Percentiles rank a stretch among this genome's conserved stretches.
phyloP scores from a whole-genome alignment of 2,888 invertebrate genomes.

The Cataglyphis cursor region DNA sequence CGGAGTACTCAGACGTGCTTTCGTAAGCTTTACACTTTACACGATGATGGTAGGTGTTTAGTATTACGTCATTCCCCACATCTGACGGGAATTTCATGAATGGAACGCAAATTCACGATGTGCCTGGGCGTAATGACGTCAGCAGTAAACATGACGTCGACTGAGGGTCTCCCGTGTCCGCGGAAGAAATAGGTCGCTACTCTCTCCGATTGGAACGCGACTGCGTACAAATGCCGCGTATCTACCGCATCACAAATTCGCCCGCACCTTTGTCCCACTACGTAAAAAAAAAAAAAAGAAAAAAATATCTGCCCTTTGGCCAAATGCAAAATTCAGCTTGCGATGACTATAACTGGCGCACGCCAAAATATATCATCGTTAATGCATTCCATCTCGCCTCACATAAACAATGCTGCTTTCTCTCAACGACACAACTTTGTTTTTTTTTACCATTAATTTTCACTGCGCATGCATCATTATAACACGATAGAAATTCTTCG shows the following conservation, averaged over 20 bases:
- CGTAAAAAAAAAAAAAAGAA: background rate
- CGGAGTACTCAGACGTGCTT: background rate
- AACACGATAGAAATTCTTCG: slow-evolving; percentile 19
- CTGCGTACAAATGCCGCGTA: slow-evolving; percentile 29
- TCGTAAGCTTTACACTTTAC: slow-evolving; percentile 27
- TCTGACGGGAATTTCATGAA: slow-evolving; percentile 71
- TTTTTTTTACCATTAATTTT: slow-evolving; percentile 58
- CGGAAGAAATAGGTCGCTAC: slow-evolving; percentile 54
- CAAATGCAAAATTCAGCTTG: background rate
- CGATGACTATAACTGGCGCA: background rate
- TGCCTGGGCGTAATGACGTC: slow-evolving; percentile 57
- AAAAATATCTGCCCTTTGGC: background rate
- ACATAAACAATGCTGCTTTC: slow-evolving; percentile 61
- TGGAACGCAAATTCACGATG: slow-evolving; percentile 63
- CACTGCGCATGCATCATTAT: slow-evolving; percentile 13
- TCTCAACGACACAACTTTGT: slow-evolving; percentile 45
- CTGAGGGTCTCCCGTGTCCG: slow-evolving; percentile 45
- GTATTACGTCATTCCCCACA: slow-evolving; percentile 36
- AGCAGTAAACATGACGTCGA: slow-evolving; percentile 64
- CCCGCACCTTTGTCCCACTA: background rate
- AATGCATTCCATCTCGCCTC: slow-evolving; percentile 23
- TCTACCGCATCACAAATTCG: background rate
- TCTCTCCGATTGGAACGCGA: slow-evolving; percentile 22
- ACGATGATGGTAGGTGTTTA: background rate
- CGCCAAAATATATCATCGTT: background rate